A percentile compares a stretch with the other conserved stretches of the same genome.
Evolutionary conservation across 2,888 invertebrate genomes (phyloP).

Genomic region (Machimus atricapillus): DNA sequence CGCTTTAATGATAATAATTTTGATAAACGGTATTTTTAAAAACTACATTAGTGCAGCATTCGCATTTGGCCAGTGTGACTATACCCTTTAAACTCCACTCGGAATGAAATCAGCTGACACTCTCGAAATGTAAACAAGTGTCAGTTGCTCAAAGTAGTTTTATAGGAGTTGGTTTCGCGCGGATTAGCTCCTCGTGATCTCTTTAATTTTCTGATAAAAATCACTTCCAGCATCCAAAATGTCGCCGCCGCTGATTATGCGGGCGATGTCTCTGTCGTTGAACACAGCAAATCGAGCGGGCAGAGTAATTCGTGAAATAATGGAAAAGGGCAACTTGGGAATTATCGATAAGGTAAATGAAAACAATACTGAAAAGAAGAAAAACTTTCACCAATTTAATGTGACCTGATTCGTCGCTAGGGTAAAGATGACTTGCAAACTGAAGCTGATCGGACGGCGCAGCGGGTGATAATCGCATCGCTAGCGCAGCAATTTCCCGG

Average conservation of each 20-base stretch:
- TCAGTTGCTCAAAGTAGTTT: not conserved
- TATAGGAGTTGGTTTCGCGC: not conserved
- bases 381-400: not conserved
- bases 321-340: constrained; percentile 87
- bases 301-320: constrained; percentile 87
- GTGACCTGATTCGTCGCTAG: constrained; percentile 60
- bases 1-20: no score
- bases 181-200: not conserved
- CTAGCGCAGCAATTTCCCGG: constrained; percentile 83
- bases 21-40: no score
- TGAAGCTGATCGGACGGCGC: constrained; percentile 95
- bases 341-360: constrained; percentile 87
- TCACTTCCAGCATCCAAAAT: not conserved
- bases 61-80: not conserved
- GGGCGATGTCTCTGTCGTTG: constrained; percentile 59
- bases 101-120: not conserved
- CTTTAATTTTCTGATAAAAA: not conserved
- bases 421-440: constrained; percentile 96
- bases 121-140: not conserved
- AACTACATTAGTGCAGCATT: no score
- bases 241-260: constrained; percentile 52
- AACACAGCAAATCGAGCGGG: constrained; percentile 82
- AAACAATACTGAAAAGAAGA: not conserved
- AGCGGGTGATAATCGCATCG: constrained; percentile 90
- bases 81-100: not conserved